Evolutionary conservation across 53 echinoderm and acorn worm genomes (phyloP).

Genomic region (Henricia sp.): DNA sequence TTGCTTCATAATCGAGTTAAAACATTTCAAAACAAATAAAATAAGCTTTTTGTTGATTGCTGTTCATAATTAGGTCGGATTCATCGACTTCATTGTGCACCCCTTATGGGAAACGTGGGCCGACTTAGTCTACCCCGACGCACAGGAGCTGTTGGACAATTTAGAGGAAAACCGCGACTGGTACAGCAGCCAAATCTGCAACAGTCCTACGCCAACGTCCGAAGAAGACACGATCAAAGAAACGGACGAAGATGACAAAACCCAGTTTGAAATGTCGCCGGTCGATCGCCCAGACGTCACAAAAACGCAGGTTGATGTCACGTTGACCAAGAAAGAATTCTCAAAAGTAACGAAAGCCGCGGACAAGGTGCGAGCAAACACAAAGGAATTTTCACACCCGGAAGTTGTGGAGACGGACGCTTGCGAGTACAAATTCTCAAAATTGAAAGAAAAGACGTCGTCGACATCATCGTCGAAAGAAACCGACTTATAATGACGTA

Average conservation of each 20-base stretch:
- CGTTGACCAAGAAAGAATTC: background rate
- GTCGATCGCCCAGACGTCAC: conserved; percentile 61
- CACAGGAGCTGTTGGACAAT: conserved; percentile 88
- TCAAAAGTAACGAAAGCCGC: background rate
- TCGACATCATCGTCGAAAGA: conserved; percentile 58
- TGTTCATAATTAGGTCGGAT: conserved; percentile 77
- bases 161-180: conserved; percentile 95
- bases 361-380: conserved; percentile 6
- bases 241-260: conserved; percentile 58
- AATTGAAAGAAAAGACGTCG: conserved; percentile 56
- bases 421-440: conserved; percentile 63
- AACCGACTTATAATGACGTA: conserved; percentile 66
- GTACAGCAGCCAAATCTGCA: conserved; percentile 90
- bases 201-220: conserved; percentile 82
- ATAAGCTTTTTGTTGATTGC: background rate
- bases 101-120: conserved; percentile 99
- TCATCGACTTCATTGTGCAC: conserved; percentile 97
- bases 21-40: no score
- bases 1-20: no score
- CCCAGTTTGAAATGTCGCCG: conserved; percentile 73
- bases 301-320: conserved; percentile 9
- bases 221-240: conserved; percentile 64
- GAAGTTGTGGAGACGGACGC: conserved; percentile 33
- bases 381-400: conserved; percentile 33
- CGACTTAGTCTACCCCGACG: conserved; percentile 95